phyloP scores from a whole-genome alignment of 2,888 invertebrate species.

The Drosophila parthenogenetica region DNA sequence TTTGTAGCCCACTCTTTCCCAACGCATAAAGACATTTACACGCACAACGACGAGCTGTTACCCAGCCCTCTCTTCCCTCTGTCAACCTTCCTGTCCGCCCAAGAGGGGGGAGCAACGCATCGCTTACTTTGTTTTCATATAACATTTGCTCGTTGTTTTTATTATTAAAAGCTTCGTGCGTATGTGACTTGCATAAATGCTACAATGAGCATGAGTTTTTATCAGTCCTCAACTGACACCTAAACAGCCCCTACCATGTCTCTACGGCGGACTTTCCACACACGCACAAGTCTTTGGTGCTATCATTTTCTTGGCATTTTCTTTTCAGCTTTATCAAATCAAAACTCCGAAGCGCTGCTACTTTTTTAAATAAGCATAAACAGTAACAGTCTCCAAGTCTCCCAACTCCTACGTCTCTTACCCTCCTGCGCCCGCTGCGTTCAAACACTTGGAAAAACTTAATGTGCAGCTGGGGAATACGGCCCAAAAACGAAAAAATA shows the following conservation, averaged over 20 bases:
- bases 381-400: conserved; percentile 35
- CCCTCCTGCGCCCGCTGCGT: background rate
- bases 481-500: conserved; percentile 28
- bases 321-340: conserved; percentile 75
- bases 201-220: conserved; percentile 50
- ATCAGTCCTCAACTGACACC: conserved; percentile 63
- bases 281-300: conserved; percentile 24
- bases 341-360: conserved; percentile 70
- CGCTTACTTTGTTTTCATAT: conserved; percentile 68
- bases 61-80: background rate
- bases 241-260: conserved; percentile 18
- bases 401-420: background rate
- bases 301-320: conserved; percentile 57
- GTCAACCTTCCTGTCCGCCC: background rate
- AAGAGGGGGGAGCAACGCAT: conserved; percentile 10
- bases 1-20: conserved; percentile 16
- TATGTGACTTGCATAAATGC: conserved; percentile 79
- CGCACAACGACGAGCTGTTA: conserved; percentile 57
- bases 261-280: background rate
- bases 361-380: conserved; percentile 81
- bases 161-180: conserved; percentile 78
- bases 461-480: conserved; percentile 77
- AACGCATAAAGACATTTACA: conserved; percentile 67
- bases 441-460: conserved; percentile 36
- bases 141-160: conserved; percentile 73